Percentiles rank a stretch among this genome's conserved stretches.
Evolutionary conservation across 2,113 vertebrate genomes (phyloP).

Genomic region (Addax nasomaculatus): DNA sequence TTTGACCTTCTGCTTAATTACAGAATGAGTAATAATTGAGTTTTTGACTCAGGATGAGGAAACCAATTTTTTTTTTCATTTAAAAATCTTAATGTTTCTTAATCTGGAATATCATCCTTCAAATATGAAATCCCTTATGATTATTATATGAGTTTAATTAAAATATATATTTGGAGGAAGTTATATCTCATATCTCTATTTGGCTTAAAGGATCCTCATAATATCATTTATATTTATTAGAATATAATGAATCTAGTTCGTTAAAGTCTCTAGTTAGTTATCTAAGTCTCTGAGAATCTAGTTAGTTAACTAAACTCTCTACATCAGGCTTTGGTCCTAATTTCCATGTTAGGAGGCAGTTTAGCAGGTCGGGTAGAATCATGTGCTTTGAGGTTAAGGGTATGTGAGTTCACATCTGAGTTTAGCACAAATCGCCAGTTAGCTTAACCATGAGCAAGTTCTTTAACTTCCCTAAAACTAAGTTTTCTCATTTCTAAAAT

Average conservation of each 20-base stretch:
- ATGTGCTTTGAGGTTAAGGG: neutral
- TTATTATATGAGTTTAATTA: neutral
- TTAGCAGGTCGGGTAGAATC: neutral
- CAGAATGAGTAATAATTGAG: neutral
- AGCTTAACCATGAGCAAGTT: neutral
- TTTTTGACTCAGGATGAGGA: neutral
- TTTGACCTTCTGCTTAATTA: conserved; percentile 7
- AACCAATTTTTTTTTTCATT: neutral
- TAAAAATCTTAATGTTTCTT: neutral
- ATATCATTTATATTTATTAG: conserved; percentile 10
- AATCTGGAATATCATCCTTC: neutral
- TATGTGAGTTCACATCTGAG: neutral
- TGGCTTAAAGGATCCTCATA: neutral
- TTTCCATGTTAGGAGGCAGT: neutral
- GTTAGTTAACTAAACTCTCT: neutral
- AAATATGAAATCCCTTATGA: neutral
- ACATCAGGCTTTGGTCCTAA: neutral
- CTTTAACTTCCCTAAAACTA: neutral
- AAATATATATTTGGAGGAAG: neutral
- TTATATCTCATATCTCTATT: neutral
- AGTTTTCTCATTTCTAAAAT: neutral
- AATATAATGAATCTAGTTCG: neutral
- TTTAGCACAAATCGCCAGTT: neutral
- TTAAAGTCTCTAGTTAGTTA: neutral
- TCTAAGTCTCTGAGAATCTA: neutral